Percentiles rank a stretch among this genome's conserved stretches.
Evolutionary conservation across 1,140 invertebrate species (phyloP).

Genomic region (Drosophila rufa): DNA sequence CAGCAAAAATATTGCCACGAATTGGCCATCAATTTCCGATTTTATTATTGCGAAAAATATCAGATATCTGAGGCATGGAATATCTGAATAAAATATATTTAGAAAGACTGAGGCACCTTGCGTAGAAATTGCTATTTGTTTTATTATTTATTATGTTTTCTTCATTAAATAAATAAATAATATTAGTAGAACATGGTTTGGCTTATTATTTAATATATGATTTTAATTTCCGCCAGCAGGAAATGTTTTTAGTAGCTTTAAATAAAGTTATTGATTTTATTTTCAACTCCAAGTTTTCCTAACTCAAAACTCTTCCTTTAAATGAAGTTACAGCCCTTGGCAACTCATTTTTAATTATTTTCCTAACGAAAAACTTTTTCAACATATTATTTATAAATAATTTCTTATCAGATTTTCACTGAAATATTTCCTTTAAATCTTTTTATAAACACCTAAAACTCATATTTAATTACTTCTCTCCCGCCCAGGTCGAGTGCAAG

Average conservation of each 20-base stretch:
- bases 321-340: not conserved
- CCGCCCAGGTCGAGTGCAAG: constrained; percentile 97
- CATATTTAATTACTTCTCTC: not conserved
- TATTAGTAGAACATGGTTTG: not conserved
- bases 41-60: constrained; percentile 22
- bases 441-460: too few relatives aligned
- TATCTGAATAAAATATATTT: not conserved
- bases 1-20: constrained; percentile 20
- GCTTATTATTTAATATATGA: not conserved
- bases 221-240: not conserved
- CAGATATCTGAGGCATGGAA: not conserved
- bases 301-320: not conserved
- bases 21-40: constrained; percentile 25
- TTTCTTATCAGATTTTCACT: too few relatives aligned
- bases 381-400: not conserved
- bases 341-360: rapidly evolving
- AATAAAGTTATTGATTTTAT: not conserved
- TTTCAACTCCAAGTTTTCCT: too few relatives aligned
- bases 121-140: not conserved
- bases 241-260: not conserved
- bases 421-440: too few relatives aligned
- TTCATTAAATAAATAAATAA: not conserved
- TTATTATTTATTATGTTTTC: not conserved
- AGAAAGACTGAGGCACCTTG: not conserved
- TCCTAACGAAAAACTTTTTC: not conserved